These are phyloP conservation scores for Hippolais icterina DNA, from an alignment of 2,113 vertebrate species.

Conservation along the genomic window DNA sequence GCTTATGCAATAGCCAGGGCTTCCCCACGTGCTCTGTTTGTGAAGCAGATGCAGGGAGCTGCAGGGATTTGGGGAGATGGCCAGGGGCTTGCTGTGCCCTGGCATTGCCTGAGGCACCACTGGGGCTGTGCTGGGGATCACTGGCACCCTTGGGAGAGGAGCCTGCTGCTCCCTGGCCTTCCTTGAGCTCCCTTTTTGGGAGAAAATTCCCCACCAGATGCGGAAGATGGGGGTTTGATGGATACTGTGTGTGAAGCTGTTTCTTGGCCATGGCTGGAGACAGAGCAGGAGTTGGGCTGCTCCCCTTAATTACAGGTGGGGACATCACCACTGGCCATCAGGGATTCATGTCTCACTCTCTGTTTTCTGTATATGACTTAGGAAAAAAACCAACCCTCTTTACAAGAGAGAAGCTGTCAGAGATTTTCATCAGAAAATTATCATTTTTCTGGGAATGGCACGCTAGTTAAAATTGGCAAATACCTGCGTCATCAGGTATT, in stretches of 20 bases:
- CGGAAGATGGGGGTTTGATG: not conserved
- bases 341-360: accelerated
- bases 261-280: not conserved
- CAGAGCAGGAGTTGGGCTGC: not conserved
- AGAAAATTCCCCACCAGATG: not conserved
- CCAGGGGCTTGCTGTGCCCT: not conserved
- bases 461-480: not conserved
- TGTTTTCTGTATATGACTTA: not conserved
- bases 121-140: accelerated
- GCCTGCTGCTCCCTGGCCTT: not conserved
- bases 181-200: not conserved
- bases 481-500: not conserved
- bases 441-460: not conserved
- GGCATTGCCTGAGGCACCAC: accelerated
- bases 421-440: not conserved
- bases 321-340: not conserved
- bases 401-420: not conserved
- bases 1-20: not conserved
- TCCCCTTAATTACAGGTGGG: not conserved
- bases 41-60: not conserved
- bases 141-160: not conserved
- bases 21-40: not conserved
- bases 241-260: accelerated
- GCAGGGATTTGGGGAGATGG: not conserved
- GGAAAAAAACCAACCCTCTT: not conserved